These are phyloP conservation scores for Temnothorax ravouxi DNA, from an alignment of 2,888 invertebrate genomes.

Conservation along the genomic window DNA sequence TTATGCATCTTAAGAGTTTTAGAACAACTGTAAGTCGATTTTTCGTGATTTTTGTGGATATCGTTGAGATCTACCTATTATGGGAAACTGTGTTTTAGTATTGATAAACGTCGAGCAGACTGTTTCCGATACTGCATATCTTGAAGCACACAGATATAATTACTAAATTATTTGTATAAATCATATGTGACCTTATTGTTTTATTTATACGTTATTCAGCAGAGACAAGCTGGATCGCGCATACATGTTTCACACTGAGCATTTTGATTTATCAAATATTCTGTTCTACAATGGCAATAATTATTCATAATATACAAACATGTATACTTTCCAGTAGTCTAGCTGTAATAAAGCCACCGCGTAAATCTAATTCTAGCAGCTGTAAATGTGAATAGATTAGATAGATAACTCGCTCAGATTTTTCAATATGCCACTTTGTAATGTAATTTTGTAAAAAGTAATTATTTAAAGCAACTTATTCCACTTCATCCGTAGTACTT, in stretches of 20 bases:
- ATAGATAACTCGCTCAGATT: constrained; percentile 81
- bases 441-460: constrained; percentile 86
- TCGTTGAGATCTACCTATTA: constrained; percentile 53
- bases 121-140: constrained; percentile 60
- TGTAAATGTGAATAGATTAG: constrained; percentile 83
- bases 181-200: constrained; percentile 60
- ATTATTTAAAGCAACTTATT: constrained; percentile 84
- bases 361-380: constrained; percentile 79
- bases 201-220: constrained; percentile 67
- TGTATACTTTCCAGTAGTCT: constrained; percentile 82
- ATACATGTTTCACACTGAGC: constrained; percentile 41
- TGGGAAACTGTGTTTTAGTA: constrained; percentile 66
- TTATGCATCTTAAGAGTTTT: constrained; percentile 66
- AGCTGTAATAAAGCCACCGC: constrained; percentile 77
- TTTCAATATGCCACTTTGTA: constrained; percentile 84
- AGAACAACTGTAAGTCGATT: constrained; percentile 53
- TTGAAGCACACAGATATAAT: constrained; percentile 60
- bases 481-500: constrained; percentile 83
- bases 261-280: constrained; percentile 68
- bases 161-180: constrained; percentile 73
- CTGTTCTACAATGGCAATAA: constrained; percentile 82
- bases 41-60: constrained; percentile 64
- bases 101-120: constrained; percentile 56
- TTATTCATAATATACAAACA: constrained; percentile 76
- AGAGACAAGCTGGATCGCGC: constrained; percentile 69